Base-by-base conservation (phyloP, 2,113 vertebrate species). In the Sciurus niger region DNA sequence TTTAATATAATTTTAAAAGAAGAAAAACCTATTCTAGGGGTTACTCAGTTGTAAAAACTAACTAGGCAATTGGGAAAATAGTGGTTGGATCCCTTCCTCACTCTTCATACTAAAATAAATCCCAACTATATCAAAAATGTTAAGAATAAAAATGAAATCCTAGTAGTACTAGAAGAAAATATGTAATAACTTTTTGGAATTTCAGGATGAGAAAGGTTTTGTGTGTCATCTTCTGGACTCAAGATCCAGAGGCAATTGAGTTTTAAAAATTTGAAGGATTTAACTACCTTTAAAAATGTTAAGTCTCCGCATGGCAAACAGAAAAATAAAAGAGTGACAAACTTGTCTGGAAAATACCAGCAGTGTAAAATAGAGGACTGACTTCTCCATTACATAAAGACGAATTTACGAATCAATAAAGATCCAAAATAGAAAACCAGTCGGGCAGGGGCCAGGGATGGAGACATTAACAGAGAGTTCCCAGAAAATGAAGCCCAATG, bases 61-160 rank as follows among this genome's bases (percentile, higher is more conserved):
- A 53, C 63, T 68, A 87, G 25, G 32, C 53, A 60, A 72, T 90
- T 92, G 48, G 85, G 40, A 94, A 96, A 77, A 83, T 32, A 93
- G n/a, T 63, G 79, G 37, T 79, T 95, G 58, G 51, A 95, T 80
- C 67, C 43, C 24, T 94, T 96, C 25, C 48, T 84, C 65, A 65
- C 4, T 89, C 40, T 70, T 88, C 73, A 72, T 84, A 89, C 32
- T 65, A 87, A 94, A 95, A 95, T 95, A 93, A 96, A 93, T 72
- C 30, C 4, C 70, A 93, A 63, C 25, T 34, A 53, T 37, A 95
- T 91, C 58, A 80, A 96, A 93, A 88, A 20, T 12, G 37, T 91
- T 80, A 55, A 95, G 46, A 46, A 72, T 88, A 90, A 94, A 92
- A 93, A 84, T 79, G 55, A 93, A 89, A 89, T 88, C 43, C 46